These are phyloP conservation scores for Notiomystis cincta DNA, from an alignment of 2,113 vertebrate species.

Conservation along the genomic window DNA sequence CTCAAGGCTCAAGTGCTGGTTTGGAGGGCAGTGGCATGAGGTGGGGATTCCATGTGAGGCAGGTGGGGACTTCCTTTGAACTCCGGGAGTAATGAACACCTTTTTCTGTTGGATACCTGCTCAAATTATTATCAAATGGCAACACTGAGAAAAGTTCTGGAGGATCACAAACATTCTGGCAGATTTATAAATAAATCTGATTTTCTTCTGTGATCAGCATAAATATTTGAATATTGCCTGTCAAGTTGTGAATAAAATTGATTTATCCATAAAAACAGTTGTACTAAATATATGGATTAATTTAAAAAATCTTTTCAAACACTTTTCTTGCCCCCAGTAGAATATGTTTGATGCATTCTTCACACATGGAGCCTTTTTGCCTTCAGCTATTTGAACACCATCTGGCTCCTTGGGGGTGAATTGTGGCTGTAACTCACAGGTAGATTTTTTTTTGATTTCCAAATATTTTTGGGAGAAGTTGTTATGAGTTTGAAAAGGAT, in stretches of 20 bases:
- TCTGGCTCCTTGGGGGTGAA: neutral
- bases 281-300: neutral
- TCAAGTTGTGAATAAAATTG: neutral
- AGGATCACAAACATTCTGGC: neutral
- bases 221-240: neutral
- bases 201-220: neutral
- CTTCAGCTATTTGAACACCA: neutral
- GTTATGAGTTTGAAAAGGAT: neutral
- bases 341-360: neutral
- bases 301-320: neutral
- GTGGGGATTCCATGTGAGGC: neutral
- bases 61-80: neutral
- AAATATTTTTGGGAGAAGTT: neutral
- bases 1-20: neutral
- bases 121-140: neutral
- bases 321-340: neutral
- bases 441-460: neutral
- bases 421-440: neutral
- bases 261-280: neutral
- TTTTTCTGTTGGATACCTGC: neutral
- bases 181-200: neutral
- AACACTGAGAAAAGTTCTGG: neutral
- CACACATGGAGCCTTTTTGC: neutral
- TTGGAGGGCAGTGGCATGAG: neutral
- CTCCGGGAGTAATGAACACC: neutral